Base-by-base conservation (phyloP, 1,140 invertebrate genomes). In the Drosophila navojoa region DNA sequence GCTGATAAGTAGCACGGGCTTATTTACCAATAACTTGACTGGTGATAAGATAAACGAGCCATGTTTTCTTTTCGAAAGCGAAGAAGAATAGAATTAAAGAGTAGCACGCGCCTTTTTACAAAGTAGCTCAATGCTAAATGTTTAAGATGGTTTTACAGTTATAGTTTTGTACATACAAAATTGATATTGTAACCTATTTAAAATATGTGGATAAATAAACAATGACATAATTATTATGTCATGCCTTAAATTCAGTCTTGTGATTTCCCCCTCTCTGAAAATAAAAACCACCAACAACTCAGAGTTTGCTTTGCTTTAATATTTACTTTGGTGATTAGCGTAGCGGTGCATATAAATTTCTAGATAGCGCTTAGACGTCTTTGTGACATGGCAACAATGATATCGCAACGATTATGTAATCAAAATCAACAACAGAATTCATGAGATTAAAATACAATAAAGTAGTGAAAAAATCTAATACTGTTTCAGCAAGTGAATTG, bases 1-100 rank as follows among this genome's bases (percentile, higher is more conserved):
- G 32, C 60, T 89, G 84, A 89, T 87, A 87, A 82, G 70, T 80
- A 62, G 60, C 22, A 35, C 54, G 72, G 64, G 80, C 77, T 89
- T 87, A 87, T 87, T 87, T 87, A 89, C 80, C 80, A 90, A 89
- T 87, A 63, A 78, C 69, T 84, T 62, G 79, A 60, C 25, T 54
- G 10, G 35, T 47, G 80, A 87, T 87, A 80, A 87, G 84, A 87
- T 87, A 80, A 61, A 38, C 1, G 22, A 29, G 15, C 27, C 55
- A 4, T 50, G n/a, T 29, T 29, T 15, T 16, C 53, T 47, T 49
- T 50, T 35, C 27, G 29, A 60, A 73, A 42, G 47, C 50, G 53
- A 67, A 52, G 13, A 63, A 67, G 53, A 78, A 53, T 32, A 67
- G 53, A 78, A 53, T 32, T 55, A 47, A 45, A 44, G 62, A 62